Evolutionary conservation across 2,888 invertebrate species (phyloP).

Genomic region (Habroteleia sp.): DNA sequence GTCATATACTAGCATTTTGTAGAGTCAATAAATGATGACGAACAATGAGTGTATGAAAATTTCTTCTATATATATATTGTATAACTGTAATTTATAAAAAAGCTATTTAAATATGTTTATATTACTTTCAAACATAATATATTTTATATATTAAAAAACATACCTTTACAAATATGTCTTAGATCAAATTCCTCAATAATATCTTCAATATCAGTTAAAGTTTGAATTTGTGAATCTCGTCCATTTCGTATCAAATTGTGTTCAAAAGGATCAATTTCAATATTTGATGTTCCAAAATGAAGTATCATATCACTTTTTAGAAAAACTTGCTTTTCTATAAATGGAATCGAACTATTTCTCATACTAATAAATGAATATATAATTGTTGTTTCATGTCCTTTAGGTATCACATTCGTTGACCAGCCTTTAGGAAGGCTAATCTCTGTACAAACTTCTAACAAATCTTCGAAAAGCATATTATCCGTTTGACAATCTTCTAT

Average conservation of each 20-base stretch:
- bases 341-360: constrained; percentile 74
- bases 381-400: constrained; percentile 74
- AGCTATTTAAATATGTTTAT: too few relatives aligned
- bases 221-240: constrained; percentile 68
- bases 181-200: constrained; percentile 76
- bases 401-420: constrained; percentile 74
- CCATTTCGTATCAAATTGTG: constrained; percentile 73
- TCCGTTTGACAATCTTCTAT: constrained; percentile 48
- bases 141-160: neutral
- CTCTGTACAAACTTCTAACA: constrained; percentile 76
- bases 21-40: too few relatives aligned
- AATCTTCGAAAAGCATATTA: constrained; percentile 76
- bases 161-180: constrained; percentile 75
- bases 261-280: constrained; percentile 72
- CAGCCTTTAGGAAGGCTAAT: constrained; percentile 74
- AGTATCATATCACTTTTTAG: constrained; percentile 75
- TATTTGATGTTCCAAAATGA: constrained; percentile 71
- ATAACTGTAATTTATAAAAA: too few relatives aligned
- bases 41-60: too few relatives aligned
- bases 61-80: too few relatives aligned
- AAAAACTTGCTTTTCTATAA: constrained; percentile 76
- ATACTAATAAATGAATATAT: constrained; percentile 74
- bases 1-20: too few relatives aligned
- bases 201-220: constrained; percentile 74
- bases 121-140: too few relatives aligned